Evolutionary conservation across 2,797 vertebrate genomes (phyloP).

Genomic region (Bradypus variegatus): DNA sequence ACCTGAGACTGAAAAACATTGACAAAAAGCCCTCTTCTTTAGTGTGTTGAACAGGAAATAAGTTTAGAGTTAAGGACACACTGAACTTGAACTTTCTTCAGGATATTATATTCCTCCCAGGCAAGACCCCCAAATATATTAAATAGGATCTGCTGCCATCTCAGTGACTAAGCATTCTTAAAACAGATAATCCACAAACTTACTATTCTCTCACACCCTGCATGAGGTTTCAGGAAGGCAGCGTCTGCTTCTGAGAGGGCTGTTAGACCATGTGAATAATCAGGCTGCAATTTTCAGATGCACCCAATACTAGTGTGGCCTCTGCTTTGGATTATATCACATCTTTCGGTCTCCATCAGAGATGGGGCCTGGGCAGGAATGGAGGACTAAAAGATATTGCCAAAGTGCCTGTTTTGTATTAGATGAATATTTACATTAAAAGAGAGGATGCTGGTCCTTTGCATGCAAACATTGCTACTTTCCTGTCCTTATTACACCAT

Average conservation of each 20-base stretch:
- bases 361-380: neutral
- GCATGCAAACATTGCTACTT: conserved; percentile 8
- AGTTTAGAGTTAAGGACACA: conserved; percentile 3
- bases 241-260: neutral
- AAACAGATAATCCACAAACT: neutral
- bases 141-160: neutral
- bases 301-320: neutral
- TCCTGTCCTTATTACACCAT: neutral
- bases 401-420: neutral
- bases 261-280: neutral
- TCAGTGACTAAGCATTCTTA: neutral
- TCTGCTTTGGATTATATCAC: neutral
- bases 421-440: conserved; percentile 39
- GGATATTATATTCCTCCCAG: neutral
- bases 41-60: neutral
- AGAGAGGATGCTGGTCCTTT: neutral
- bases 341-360: neutral
- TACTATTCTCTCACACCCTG: neutral
- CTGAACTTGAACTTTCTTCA: neutral
- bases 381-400: neutral
- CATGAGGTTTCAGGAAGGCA: neutral
- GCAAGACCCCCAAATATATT: neutral
- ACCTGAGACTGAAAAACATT: neutral
- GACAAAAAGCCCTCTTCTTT: neutral
- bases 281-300: neutral